Conservation (phyloP, 2,888 invertebrate species). For the Lissocephala sabroskyi region DNA sequence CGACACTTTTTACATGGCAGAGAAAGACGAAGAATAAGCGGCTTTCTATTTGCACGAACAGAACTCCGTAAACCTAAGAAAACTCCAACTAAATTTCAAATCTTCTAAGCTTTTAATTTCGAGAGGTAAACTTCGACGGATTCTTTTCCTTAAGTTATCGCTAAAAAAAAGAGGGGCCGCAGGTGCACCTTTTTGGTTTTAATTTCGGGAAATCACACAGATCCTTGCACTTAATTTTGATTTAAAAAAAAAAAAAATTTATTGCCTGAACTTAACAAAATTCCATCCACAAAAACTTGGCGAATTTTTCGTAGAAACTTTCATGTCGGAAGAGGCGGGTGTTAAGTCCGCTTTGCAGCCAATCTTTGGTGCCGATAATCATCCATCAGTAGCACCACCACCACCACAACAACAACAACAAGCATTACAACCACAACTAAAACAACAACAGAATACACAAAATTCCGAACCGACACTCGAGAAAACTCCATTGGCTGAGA, state of each 20-base stretch:
- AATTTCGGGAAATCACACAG: constrained; percentile 1
- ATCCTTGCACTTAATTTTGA: constrained; percentile 6
- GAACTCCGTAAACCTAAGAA: constrained; percentile 16
- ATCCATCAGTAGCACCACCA: constrained; percentile 28
- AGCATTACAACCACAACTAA: too few species aligned
- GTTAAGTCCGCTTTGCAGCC: constrained; percentile 37
- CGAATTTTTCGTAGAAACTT: constrained; percentile 52
- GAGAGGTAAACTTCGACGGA: constrained; percentile 40
- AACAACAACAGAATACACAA: too few species aligned
- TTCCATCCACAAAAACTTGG: constrained; percentile 5
- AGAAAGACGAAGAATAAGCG: constrained; percentile 57
- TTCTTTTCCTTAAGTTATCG: constrained; percentile 32
- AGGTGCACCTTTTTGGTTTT: constrained; percentile 37
- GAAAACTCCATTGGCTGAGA: constrained; percentile 57
- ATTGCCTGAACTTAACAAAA: neutral
- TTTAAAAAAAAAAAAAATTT: neutral
- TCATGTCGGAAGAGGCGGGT: constrained; percentile 51
- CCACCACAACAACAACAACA: constrained; percentile 36
- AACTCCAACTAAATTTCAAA: too few species aligned
- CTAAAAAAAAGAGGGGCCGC: constrained; percentile 16
- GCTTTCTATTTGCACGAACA: constrained; percentile 25
- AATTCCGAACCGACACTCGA: constrained; percentile 57
- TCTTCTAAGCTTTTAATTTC: constrained; percentile 21
- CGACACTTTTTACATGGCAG: constrained; percentile 31
- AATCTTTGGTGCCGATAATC: constrained; percentile 15